These are phyloP conservation scores for Achroia grisella DNA, from an alignment of 1,140 invertebrate species.

Conservation along the genomic window DNA sequence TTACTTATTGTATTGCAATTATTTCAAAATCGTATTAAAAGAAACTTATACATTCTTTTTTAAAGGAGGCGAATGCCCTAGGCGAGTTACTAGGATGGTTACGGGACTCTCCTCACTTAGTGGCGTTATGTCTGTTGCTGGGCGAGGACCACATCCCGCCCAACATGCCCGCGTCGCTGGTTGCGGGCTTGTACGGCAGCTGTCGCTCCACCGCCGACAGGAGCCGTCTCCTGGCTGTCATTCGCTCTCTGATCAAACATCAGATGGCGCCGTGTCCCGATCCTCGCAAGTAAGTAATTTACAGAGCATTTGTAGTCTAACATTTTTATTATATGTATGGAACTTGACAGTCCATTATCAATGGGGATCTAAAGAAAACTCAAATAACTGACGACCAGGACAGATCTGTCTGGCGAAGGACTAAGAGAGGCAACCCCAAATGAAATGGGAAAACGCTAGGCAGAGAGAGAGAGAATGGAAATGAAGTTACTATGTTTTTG, in stretches of 20 bases:
- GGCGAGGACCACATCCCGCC: slow-evolving; percentile 81
- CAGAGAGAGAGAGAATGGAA: too few species aligned
- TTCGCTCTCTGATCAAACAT: slow-evolving; percentile 88
- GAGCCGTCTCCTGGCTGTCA: slow-evolving; percentile 82
- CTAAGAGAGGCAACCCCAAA: too few species aligned
- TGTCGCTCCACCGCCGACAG: slow-evolving; percentile 87
- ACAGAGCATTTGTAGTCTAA: background rate
- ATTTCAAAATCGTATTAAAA: too few species aligned
- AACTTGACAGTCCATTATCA: too few species aligned
- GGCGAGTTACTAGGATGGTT: slow-evolving; percentile 87
- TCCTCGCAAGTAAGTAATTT: slow-evolving; percentile 79
- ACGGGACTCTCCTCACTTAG: slow-evolving; percentile 84
- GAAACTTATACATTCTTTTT: background rate
- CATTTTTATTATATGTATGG: too few species aligned
- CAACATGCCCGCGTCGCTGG: slow-evolving; percentile 80
- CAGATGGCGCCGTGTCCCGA: slow-evolving; percentile 88
- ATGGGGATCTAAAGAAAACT: too few species aligned
- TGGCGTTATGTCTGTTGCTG: slow-evolving; percentile 86
- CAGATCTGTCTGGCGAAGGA: too few species aligned
- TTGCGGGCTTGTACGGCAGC: slow-evolving; percentile 89
- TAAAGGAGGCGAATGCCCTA: slow-evolving; percentile 82
- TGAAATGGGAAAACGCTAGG: too few species aligned
- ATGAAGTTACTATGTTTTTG: too few species aligned
- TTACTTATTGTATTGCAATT: too few species aligned
- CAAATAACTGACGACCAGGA: too few species aligned